A percentile compares a stretch with the other conserved stretches of the same genome.
These are phyloP conservation scores for Lucinisca nassula DNA, from an alignment of 2,888 invertebrate species.

Conservation along the genomic window DNA sequence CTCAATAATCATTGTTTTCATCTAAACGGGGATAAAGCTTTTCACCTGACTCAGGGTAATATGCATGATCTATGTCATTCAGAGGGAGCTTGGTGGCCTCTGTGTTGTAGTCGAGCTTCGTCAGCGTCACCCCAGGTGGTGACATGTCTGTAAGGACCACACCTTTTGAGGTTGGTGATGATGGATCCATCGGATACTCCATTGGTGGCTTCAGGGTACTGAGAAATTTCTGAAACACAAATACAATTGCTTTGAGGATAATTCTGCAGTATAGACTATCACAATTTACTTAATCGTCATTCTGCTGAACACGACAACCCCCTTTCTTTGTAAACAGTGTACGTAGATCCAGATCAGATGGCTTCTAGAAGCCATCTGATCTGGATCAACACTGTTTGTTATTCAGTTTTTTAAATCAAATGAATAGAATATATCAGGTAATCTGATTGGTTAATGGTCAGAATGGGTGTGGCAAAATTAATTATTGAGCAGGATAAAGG, in stretches of 20 bases:
- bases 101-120: neutral
- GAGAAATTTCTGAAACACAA: neutral
- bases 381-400: too few relatives aligned
- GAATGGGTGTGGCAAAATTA: too few relatives aligned
- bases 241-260: neutral
- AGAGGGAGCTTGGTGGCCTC: neutral
- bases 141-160: neutral
- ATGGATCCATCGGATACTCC: neutral
- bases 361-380: too few relatives aligned
- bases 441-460: too few relatives aligned
- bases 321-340: too few relatives aligned
- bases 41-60: conserved; percentile 4
- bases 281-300: too few relatives aligned
- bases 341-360: too few relatives aligned
- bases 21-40: neutral
- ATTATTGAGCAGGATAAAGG: too few relatives aligned
- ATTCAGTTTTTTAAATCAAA: too few relatives aligned
- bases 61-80: neutral
- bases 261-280: too few relatives aligned
- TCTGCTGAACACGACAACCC: too few relatives aligned
- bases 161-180: neutral
- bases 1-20: neutral
- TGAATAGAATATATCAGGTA: too few relatives aligned
- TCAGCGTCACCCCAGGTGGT: neutral
- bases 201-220: neutral